These are phyloP conservation scores for Cotesia glomerata DNA, from an alignment of 1,140 invertebrate genomes.

Conservation along the genomic window DNA sequence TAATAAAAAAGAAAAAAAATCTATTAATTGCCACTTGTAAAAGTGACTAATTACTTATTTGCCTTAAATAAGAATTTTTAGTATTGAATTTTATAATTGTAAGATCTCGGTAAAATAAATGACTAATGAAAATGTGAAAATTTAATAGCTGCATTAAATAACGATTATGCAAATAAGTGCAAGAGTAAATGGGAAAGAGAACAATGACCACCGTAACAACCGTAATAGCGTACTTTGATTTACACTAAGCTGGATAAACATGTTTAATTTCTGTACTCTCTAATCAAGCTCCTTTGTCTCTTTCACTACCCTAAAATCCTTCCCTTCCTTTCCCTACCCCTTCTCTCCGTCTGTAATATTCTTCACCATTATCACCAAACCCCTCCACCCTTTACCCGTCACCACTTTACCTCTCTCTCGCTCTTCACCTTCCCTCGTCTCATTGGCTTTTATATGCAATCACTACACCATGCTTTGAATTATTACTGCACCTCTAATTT, in stretches of 20 bases:
- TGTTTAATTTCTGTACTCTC: not conserved
- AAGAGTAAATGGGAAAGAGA: conserved; percentile 41
- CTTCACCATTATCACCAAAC: not conserved
- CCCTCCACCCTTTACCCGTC: not conserved
- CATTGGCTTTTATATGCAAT: not conserved
- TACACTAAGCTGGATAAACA: conserved; percentile 53
- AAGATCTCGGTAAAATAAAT: no score
- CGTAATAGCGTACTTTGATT: conserved; percentile 50
- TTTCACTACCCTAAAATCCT: not conserved
- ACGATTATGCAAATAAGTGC: conserved; percentile 31
- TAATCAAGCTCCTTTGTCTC: not conserved
- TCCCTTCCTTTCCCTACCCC: no score
- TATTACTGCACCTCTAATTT: conserved; percentile 62
- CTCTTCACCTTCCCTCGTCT: not conserved
- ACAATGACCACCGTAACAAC: conserved; percentile 21
- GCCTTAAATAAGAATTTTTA: no score
- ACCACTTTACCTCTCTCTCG: not conserved
- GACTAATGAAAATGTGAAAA: no score
- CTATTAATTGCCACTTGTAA: no score
- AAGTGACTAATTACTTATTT: no score
- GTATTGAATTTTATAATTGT: no score
- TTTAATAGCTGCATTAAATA: conserved; percentile 34
- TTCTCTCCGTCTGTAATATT: no score
- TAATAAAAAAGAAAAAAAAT: no score
- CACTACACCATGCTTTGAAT: conserved; percentile 35